These are phyloP conservation scores for Drosophila melanica DNA, from an alignment of 1,140 invertebrate species.

Conservation along the genomic window DNA sequence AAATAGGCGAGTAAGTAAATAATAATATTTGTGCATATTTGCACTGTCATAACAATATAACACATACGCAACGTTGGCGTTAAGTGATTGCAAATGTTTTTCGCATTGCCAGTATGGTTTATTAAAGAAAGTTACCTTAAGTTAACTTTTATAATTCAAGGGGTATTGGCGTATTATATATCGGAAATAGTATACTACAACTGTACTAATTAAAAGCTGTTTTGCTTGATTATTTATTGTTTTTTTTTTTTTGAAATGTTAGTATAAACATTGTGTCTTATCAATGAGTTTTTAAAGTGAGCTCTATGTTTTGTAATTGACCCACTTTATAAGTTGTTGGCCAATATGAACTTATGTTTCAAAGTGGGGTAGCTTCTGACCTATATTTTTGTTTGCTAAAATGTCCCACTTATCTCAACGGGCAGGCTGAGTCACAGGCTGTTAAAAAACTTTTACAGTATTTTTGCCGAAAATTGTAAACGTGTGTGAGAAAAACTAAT, in stretches of 20 bases:
- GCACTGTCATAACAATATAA: slow-evolving; percentile 43
- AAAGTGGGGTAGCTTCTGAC: slow-evolving; percentile 1
- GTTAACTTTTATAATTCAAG: too few relatives aligned
- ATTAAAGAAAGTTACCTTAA: not conserved
- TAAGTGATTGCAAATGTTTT: slow-evolving; percentile 29
- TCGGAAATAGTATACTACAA: not conserved
- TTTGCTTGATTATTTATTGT: not conserved
- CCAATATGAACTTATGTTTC: too few relatives aligned
- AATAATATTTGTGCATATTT: slow-evolving; percentile 70
- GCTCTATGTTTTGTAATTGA: slow-evolving; percentile 10
- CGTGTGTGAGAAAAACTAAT: slow-evolving; percentile 76
- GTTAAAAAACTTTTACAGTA: slow-evolving; percentile 62
- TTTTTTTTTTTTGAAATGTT: not conserved
- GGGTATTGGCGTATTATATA: too few relatives aligned
- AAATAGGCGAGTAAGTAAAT: slow-evolving; percentile 50
- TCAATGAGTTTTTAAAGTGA: not conserved
- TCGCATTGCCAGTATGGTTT: not conserved
- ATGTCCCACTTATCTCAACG: not conserved
- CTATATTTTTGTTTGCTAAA: slow-evolving; percentile 12
- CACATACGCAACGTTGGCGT: slow-evolving; percentile 50
- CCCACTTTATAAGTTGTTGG: slow-evolving; percentile 4
- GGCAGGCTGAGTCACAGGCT: not conserved
- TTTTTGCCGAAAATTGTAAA: slow-evolving; percentile 67
- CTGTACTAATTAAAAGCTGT: not conserved
- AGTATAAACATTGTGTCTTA: not conserved